Percentiles rank a stretch among this genome's conserved stretches.
Evolutionary conservation across 2,113 vertebrate genomes (phyloP).

Genomic region (Bucco capensis): DNA sequence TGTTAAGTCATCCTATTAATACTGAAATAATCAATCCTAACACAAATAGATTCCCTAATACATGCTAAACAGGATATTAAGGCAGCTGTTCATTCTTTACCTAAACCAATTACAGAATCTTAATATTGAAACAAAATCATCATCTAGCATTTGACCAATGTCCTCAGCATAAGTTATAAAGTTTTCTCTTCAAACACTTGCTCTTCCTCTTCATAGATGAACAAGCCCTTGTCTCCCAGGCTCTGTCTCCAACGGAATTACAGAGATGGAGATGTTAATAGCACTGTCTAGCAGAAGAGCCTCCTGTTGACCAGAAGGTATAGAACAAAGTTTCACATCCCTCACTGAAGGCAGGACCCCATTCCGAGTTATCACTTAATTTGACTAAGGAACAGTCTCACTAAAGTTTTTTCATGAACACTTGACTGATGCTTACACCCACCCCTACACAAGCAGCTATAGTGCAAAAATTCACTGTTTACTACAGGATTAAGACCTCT

Average conservation of each 20-base stretch:
- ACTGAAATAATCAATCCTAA: slow-evolving; percentile 3
- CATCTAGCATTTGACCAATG: neutral
- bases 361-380: neutral
- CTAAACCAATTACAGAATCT: neutral
- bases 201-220: neutral
- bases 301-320: neutral
- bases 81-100: neutral
- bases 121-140: neutral
- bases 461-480: neutral
- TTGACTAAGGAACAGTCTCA: neutral
- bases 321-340: neutral
- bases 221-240: neutral
- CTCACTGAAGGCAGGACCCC: neutral
- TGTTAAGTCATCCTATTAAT: neutral
- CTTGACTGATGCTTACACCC: neutral
- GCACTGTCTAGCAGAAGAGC: neutral
- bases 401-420: neutral
- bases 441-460: neutral
- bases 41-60: neutral
- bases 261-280: neutral
- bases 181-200: neutral
- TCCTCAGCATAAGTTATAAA: neutral
- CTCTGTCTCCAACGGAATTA: neutral
- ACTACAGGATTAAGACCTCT: neutral
- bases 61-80: neutral